Percentiles rank a stretch among this genome's conserved stretches.
phyloP scores from a whole-genome alignment of 2,113 vertebrate genomes.

The Tragelaphus scriptus region DNA sequence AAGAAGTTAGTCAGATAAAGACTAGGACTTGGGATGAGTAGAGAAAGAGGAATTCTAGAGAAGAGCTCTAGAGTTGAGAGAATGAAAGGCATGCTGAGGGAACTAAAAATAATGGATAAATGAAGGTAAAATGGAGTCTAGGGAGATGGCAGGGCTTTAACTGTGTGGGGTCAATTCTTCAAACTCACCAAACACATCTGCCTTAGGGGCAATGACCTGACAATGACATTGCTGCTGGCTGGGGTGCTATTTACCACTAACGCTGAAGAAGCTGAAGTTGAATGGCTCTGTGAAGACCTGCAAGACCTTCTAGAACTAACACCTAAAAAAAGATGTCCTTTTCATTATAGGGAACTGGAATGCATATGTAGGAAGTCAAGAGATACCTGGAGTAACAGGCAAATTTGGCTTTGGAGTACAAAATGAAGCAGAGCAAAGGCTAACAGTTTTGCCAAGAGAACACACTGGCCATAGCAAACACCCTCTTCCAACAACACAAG shows the following conservation, averaged over 20 bases:
- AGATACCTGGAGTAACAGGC: neutral
- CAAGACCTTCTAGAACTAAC: neutral
- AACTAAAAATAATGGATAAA: neutral
- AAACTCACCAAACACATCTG: neutral
- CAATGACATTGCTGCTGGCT: neutral
- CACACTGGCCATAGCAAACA: neutral
- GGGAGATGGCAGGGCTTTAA: neutral
- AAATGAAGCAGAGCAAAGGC: neutral
- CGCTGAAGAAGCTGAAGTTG: neutral
- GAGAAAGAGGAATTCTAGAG: neutral
- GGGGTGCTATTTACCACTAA: neutral
- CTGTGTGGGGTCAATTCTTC: neutral
- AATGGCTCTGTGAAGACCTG: fast-evolving
- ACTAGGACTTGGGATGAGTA: fast-evolving
- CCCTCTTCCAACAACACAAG: neutral
- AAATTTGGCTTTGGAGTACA: neutral
- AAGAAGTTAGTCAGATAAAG: neutral
- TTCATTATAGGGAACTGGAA: neutral
- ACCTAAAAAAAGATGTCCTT: neutral
- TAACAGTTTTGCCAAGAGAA: neutral
- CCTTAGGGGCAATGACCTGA: neutral
- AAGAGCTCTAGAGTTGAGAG: neutral
- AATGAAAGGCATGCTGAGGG: neutral
- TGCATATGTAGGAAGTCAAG: neutral
- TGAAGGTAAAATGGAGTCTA: neutral